phyloP scores from a whole-genome alignment of 2,113 vertebrate species.

The Oncorhynchus nerka region DNA sequence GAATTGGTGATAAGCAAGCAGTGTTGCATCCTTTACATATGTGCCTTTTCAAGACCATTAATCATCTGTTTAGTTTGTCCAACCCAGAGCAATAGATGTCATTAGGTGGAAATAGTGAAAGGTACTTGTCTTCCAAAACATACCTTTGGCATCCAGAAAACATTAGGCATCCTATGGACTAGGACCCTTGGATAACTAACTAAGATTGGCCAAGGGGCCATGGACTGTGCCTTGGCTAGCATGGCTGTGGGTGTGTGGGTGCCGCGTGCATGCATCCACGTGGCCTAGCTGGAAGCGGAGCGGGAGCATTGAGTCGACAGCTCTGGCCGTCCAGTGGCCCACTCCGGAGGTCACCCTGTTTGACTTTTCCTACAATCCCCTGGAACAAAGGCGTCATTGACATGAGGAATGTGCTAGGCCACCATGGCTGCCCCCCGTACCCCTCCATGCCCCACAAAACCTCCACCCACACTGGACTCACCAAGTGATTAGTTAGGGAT shows the following conservation, averaged over 20 bases:
- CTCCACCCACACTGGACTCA: conserved; percentile 68
- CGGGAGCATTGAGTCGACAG: conserved; percentile 10
- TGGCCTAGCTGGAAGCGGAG: conserved; percentile 25
- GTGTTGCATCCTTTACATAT: too few species aligned
- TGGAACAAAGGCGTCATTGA: conserved; percentile 69
- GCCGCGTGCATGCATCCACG: conserved; percentile 42
- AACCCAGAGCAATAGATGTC: too few species aligned
- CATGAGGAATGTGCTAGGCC: conserved; percentile 73
- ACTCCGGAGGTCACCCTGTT: conserved; percentile 56
- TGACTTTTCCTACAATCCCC: conserved; percentile 69
- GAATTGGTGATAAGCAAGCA: too few species aligned
- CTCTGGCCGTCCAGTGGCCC: conserved; percentile 38
- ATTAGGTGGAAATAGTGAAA: too few species aligned
- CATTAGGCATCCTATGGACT: conserved; percentile 16
- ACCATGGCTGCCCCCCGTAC: conserved; percentile 51
- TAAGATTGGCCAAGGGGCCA: background rate
- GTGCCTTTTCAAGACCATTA: background rate
- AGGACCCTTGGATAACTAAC: background rate
- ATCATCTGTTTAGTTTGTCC: too few species aligned
- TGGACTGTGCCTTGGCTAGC: conserved; percentile 1
- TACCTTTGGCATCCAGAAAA: too few species aligned
- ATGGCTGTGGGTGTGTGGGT: conserved; percentile 5
- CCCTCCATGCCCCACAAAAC: conserved; percentile 9
- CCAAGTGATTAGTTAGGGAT: conserved; percentile 82
- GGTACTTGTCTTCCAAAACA: too few species aligned